Conservation (phyloP, 2,797 vertebrate genomes). For the Pogonophryne albipinna region DNA sequence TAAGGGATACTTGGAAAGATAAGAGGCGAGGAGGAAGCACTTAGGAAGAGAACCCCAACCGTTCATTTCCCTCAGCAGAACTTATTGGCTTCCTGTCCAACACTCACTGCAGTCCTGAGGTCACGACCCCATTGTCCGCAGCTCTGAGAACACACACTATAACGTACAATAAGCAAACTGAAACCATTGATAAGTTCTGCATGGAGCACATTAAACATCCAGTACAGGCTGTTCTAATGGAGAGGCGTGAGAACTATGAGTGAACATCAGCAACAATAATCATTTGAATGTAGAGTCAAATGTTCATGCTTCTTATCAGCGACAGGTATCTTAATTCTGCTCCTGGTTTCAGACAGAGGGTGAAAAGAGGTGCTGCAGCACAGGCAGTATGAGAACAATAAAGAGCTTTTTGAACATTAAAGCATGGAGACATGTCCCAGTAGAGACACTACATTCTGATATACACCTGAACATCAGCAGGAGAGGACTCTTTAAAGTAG, state of each 20-base stretch:
- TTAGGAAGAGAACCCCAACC: conserved; percentile 61
- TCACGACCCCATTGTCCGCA: conserved; percentile 53
- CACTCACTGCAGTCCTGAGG: conserved; percentile 46
- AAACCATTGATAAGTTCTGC: conserved; percentile 14
- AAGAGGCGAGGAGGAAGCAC: conserved; percentile 67
- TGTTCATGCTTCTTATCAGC: background rate
- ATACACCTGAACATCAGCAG: no score
- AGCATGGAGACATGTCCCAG: no score
- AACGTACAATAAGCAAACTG: conserved; percentile 40
- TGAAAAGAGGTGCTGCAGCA: no score
- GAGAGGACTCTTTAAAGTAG: no score
- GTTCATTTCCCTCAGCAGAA: conserved; percentile 62
- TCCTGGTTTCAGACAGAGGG: no score
- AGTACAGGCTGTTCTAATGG: background rate
- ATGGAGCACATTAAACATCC: conserved; percentile 6
- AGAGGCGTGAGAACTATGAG: background rate
- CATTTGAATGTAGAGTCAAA: background rate
- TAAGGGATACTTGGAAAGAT: conserved; percentile 63
- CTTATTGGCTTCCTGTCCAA: conserved; percentile 54
- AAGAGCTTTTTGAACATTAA: no score
- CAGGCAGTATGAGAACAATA: no score
- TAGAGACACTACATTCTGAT: no score
- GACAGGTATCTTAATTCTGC: background rate
- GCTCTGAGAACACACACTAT: conserved; percentile 32
- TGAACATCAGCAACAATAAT: background rate